These are phyloP conservation scores for Paedocypris sp. DNA, from an alignment of 2,113 vertebrate species.

Conservation along the genomic window DNA sequence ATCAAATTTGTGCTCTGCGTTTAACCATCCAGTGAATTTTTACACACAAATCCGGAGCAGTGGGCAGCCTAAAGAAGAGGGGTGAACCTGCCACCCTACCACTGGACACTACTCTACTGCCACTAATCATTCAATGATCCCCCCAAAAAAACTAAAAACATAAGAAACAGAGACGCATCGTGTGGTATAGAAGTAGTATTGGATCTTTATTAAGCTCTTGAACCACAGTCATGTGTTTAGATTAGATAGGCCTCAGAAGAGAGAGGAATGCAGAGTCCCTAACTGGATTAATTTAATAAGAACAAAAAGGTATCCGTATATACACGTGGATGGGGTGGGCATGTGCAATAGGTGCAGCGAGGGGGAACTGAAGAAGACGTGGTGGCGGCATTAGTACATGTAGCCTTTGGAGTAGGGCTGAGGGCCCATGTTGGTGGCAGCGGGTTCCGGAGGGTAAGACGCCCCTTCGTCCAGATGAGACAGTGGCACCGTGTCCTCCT, in stretches of 20 bases:
- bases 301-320: constrained; percentile 55
- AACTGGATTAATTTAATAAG: constrained; percentile 69
- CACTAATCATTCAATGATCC: too few relatives aligned
- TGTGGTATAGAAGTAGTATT: constrained; percentile 47
- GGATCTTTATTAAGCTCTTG: constrained; percentile 66
- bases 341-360: constrained; percentile 56
- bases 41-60: too few relatives aligned
- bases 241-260: constrained; percentile 55
- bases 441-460: constrained; percentile 64
- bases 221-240: constrained; percentile 62
- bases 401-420: constrained; percentile 85
- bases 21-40: too few relatives aligned
- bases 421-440: constrained; percentile 60
- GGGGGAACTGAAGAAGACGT: not conserved
- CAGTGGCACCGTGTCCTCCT: constrained; percentile 91
- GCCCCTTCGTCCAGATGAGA: constrained; percentile 81
- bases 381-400: constrained; percentile 70
- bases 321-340: constrained; percentile 52
- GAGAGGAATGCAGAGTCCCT: constrained; percentile 60
- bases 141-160: too few relatives aligned
- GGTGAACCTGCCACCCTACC: too few relatives aligned
- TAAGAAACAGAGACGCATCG: constrained; percentile 25
- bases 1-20: too few relatives aligned
- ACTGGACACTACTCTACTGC: too few relatives aligned
- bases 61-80: too few relatives aligned